These are phyloP conservation scores for Drosophila mettleri DNA, from an alignment of 2,888 invertebrate species.

Conservation along the genomic window DNA sequence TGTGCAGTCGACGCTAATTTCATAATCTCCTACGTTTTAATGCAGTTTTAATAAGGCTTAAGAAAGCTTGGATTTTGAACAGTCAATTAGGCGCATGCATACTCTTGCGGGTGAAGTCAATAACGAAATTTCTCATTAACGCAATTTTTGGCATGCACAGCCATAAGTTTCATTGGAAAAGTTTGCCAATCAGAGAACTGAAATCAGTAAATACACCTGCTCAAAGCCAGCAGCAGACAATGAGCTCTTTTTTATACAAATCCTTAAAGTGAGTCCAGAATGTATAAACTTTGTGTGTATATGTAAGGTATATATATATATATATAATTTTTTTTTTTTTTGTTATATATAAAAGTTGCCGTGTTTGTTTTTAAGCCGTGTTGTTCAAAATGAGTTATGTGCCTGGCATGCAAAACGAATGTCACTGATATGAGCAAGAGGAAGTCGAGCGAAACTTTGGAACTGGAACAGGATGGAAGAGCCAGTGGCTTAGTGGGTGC, in stretches of 20 bases:
- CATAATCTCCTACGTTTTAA: background rate
- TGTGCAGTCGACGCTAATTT: background rate
- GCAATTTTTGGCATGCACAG: slow-evolving; percentile 9
- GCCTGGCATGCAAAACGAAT: slow-evolving; percentile 62
- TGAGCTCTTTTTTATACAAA: slow-evolving; percentile 9
- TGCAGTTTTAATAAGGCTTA: background rate
- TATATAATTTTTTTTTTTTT: background rate
- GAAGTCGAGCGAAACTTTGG: slow-evolving; percentile 51
- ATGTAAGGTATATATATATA: slow-evolving; percentile 2
- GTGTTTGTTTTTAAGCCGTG: slow-evolving; percentile 33
- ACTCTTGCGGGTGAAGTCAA: slow-evolving; percentile 10
- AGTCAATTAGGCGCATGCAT: too few relatives aligned
- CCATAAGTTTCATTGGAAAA: slow-evolving; percentile 44
- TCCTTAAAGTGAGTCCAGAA: slow-evolving; percentile 15
- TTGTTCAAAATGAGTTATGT: slow-evolving; percentile 66
- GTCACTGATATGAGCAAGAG: slow-evolving; percentile 8
- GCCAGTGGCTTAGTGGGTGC: slow-evolving; percentile 43
- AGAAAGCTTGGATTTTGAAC: background rate
- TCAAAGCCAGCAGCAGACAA: slow-evolving; percentile 17
- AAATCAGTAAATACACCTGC: slow-evolving; percentile 28
- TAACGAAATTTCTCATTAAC: slow-evolving; percentile 30
- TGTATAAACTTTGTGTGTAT: slow-evolving; percentile 32
- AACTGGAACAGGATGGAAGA: slow-evolving; percentile 13
- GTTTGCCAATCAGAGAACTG: slow-evolving; percentile 49
- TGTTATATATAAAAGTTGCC: slow-evolving; percentile 27